Evolutionary conservation across 2,797 vertebrate species (phyloP).

Genomic region (Champsocephalus esox): DNA sequence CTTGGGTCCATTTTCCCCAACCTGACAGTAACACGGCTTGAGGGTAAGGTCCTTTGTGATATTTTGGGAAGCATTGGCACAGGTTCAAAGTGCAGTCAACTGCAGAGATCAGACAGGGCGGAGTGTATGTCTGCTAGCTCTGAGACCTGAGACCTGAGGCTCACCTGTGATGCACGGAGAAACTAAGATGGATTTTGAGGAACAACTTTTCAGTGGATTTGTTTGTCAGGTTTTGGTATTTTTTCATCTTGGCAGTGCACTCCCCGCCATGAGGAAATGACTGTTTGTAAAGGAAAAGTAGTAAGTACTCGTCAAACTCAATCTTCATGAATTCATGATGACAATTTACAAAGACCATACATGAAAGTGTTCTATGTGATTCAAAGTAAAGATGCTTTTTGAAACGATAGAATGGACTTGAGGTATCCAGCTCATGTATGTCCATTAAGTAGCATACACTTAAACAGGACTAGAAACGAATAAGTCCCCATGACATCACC

Average conservation of each 20-base stretch:
- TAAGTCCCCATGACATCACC: too few species aligned
- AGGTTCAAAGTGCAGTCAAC: conserved; percentile 59
- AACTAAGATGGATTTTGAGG: conserved; percentile 35
- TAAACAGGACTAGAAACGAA: too few species aligned
- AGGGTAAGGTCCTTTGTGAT: conserved; percentile 55
- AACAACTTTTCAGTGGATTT: conserved; percentile 25
- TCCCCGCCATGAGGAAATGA: neutral
- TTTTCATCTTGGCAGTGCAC: conserved; percentile 23
- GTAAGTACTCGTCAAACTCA: conserved; percentile 3
- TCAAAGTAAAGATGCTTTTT: neutral
- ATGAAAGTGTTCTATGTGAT: conserved; percentile 19
- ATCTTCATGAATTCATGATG: conserved; percentile 27
- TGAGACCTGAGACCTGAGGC: conserved; percentile 34
- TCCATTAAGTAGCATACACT: neutral
- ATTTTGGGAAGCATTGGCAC: conserved; percentile 47
- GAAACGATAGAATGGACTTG: too few species aligned
- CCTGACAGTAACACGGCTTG: conserved; percentile 2
- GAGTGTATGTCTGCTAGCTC: conserved; percentile 39
- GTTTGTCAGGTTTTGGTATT: conserved; percentile 9
- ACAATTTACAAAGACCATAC: conserved; percentile 18
- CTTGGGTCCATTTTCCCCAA: too few species aligned
- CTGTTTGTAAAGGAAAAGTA: conserved; percentile 10
- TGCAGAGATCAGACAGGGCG: conserved; percentile 42
- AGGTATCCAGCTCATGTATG: neutral
- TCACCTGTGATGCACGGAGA: conserved; percentile 42